phyloP scores from a whole-genome alignment of 1,140 invertebrate species.

The Diabrotica virgifera region DNA sequence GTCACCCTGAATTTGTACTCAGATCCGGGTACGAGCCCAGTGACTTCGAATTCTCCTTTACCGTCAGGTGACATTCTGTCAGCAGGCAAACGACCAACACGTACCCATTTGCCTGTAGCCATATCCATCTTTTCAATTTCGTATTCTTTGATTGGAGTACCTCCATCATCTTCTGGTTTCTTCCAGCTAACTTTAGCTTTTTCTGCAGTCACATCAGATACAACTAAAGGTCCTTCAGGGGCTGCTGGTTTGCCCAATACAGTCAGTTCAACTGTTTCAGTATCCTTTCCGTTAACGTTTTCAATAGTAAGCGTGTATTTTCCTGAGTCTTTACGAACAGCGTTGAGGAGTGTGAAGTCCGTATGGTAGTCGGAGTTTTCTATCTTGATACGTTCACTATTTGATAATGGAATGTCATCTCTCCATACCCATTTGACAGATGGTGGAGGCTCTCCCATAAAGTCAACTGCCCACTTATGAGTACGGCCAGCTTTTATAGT shows the following conservation, averaged over 20 bases:
- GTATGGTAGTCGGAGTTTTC: constrained; percentile 91
- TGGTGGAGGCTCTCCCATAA: constrained; percentile 86
- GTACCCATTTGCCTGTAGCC: constrained; percentile 84
- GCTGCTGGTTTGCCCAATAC: constrained; percentile 83
- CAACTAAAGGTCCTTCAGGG: constrained; percentile 87
- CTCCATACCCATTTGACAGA: constrained; percentile 82
- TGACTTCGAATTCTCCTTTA: constrained; percentile 75
- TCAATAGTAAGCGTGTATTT: constrained; percentile 86
- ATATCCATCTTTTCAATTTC: constrained; percentile 92
- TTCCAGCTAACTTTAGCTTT: constrained; percentile 86
- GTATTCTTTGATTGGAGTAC: constrained; percentile 89
- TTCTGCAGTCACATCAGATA: constrained; percentile 81
- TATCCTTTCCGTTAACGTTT: constrained; percentile 86
- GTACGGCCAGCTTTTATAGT: constrained; percentile 86
- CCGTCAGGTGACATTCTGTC: constrained; percentile 63
- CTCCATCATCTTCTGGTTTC: constrained; percentile 91
- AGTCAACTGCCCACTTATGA: constrained; percentile 90
- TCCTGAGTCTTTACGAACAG: constrained; percentile 84
- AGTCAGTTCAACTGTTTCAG: constrained; percentile 85
- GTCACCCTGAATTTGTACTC: constrained; percentile 96
- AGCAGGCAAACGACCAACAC: constrained; percentile 75
- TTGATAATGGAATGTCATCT: constrained; percentile 76
- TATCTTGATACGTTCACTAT: constrained; percentile 82
- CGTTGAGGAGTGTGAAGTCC: constrained; percentile 80
- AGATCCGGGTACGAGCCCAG: constrained; percentile 83